Conservation (phyloP, 2,888 invertebrate species). For the Cerceris ruficornis region DNA sequence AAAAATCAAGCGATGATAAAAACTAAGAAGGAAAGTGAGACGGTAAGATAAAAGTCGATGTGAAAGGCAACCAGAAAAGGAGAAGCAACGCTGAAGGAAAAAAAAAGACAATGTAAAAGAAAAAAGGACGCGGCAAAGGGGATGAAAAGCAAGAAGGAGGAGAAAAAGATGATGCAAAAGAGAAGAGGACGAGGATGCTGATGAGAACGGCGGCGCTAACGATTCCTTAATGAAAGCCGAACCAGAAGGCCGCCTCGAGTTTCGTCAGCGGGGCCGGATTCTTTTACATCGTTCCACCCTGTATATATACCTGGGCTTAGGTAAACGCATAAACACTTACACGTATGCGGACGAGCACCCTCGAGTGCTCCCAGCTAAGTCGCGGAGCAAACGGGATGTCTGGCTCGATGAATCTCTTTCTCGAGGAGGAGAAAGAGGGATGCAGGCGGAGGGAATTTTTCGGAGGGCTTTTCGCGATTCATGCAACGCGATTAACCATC, state of each 20-base stretch:
- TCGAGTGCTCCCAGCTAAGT: conserved; percentile 13
- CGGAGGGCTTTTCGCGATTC: conserved; percentile 6
- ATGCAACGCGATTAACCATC: conserved; percentile 17
- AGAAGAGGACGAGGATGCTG: conserved; percentile 62
- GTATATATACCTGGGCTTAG: conserved; percentile 29
- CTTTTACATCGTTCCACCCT: conserved; percentile 57
- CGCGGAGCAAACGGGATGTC: conserved; percentile 36
- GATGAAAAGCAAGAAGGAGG: conserved; percentile 19
- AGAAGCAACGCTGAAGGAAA: conserved; percentile 17
- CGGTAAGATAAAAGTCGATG: conserved; percentile 22
- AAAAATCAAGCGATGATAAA: conserved; percentile 23
- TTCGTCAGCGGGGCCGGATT: conserved; percentile 64
- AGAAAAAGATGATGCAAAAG: conserved; percentile 20
- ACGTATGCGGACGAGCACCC: conserved; percentile 3
- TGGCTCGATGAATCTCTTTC: conserved; percentile 33
- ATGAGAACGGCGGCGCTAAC: conserved; percentile 74
- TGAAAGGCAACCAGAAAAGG: conserved; percentile 6
- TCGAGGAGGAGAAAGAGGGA: conserved; percentile 26
- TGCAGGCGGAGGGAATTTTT: conserved; percentile 4
- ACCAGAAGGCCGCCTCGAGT: conserved; percentile 62
- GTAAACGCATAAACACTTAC: conserved; percentile 15
- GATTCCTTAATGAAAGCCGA: conserved; percentile 78
- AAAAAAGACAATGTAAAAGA: conserved; percentile 26
- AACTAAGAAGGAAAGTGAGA: conserved; percentile 8
- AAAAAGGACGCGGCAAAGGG: conserved; percentile 33